Evolutionary conservation across 2,888 invertebrate species (phyloP).

Genomic region (Epistrophella euchroma): DNA sequence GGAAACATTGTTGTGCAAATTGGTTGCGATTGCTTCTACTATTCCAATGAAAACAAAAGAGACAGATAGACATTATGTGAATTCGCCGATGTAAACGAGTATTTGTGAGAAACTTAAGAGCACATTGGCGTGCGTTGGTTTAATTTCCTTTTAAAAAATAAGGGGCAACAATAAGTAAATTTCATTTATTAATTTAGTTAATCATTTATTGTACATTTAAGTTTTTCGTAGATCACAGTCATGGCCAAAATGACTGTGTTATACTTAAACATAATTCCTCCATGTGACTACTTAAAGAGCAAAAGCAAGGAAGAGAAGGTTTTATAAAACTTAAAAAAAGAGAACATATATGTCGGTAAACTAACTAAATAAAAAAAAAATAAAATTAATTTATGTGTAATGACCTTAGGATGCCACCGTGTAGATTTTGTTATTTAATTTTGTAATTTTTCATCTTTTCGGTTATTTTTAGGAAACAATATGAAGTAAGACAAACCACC

Average conservation of each 20-base stretch:
- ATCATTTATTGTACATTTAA: conserved; percentile 32
- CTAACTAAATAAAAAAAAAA: conserved; percentile 3
- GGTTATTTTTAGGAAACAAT: conserved; percentile 55
- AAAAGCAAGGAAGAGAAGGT: background rate
- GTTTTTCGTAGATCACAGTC: conserved; percentile 72
- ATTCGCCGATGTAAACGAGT: conserved; percentile 22
- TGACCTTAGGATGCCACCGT: conserved; percentile 53
- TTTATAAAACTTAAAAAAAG: background rate
- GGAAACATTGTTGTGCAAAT: conserved; percentile 70
- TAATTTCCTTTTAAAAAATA: background rate
- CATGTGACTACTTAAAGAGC: background rate
- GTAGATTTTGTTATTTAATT: conserved; percentile 26
- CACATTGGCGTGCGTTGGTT: conserved; percentile 57
- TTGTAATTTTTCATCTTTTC: conserved; percentile 53
- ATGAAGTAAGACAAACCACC: conserved; percentile 56
- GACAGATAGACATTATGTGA: conserved; percentile 4
- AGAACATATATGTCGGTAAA: conserved; percentile 20
- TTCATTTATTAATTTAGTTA: conserved; percentile 28
- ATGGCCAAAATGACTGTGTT: conserved; percentile 46
- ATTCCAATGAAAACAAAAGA: conserved; percentile 75
- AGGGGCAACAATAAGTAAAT: conserved; percentile 16
- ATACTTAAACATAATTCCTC: background rate
- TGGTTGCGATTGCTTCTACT: conserved; percentile 54
- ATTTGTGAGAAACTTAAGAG: conserved; percentile 33
- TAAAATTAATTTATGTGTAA: conserved; percentile 48